phyloP scores from a whole-genome alignment of 2,888 invertebrate species.

The Argyresthia goedartella region DNA sequence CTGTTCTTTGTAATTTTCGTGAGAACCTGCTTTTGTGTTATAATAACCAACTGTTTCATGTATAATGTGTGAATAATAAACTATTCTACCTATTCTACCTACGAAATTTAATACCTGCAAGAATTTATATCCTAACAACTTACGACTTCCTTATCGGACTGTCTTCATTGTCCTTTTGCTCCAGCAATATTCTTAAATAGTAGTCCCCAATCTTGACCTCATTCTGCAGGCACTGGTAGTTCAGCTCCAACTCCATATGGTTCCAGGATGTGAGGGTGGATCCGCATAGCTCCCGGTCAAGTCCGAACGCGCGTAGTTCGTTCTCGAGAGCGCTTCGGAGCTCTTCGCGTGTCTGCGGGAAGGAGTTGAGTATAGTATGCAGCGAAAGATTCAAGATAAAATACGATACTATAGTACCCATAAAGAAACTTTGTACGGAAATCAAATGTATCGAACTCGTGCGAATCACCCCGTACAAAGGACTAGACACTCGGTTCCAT shows the following conservation, averaged over 20 bases:
- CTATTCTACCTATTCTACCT: no score
- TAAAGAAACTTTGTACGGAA: no score
- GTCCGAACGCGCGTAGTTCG: slow-evolving; percentile 90
- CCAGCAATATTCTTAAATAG: slow-evolving; percentile 92
- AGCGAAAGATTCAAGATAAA: background rate
- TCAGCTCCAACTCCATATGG: slow-evolving; percentile 95
- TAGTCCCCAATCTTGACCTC: slow-evolving; percentile 99
- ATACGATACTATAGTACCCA: no score
- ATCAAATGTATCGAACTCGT: no score
- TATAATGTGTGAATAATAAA: no score
- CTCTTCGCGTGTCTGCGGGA: slow-evolving; percentile 90
- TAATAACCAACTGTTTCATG: no score
- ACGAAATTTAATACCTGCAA: no score
- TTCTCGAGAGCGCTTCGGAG: slow-evolving; percentile 91
- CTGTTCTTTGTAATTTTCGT: no score
- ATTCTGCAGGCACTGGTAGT: slow-evolving; percentile 93
- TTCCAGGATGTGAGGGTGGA: slow-evolving; percentile 96
- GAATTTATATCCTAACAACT: slow-evolving; percentile 42
- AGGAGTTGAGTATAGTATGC: no score
- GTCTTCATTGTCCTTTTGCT: slow-evolving; percentile 88
- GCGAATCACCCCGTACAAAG: no score
- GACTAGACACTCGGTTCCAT: no score
- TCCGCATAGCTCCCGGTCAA: slow-evolving; percentile 90
- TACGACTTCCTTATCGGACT: slow-evolving; percentile 92
- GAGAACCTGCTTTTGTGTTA: no score